phyloP scores from a whole-genome alignment of 2,888 invertebrate genomes.

The Drosophila falleni region DNA sequence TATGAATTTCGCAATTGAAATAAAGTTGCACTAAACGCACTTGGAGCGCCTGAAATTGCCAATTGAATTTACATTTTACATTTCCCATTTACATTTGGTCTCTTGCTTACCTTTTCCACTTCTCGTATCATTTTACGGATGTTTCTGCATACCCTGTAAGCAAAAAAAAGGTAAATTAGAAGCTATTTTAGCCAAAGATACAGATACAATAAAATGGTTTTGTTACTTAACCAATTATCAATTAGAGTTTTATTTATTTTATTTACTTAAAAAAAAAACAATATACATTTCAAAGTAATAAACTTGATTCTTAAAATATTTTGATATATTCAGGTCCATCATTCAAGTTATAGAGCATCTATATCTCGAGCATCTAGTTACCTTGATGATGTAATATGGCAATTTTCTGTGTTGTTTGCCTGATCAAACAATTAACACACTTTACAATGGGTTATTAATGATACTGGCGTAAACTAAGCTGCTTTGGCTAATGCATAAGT shows the following conservation, averaged over 20 bases:
- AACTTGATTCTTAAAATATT: background rate
- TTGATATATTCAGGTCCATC: background rate
- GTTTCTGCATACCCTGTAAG: constrained; percentile 28
- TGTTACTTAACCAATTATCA: background rate
- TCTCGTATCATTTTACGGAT: constrained; percentile 25
- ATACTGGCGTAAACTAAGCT: constrained; percentile 43
- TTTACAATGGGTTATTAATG: constrained; percentile 70
- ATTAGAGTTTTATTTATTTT: background rate
- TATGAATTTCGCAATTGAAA: constrained; percentile 71
- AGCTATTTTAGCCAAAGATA: too few species aligned
- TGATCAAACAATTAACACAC: constrained; percentile 64
- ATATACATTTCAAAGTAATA: background rate
- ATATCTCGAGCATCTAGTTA: too few species aligned
- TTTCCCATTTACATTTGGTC: constrained; percentile 47
- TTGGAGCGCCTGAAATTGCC: constrained; percentile 47
- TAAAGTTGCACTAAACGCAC: constrained; percentile 76
- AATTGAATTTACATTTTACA: constrained; percentile 50
- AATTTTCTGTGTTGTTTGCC: constrained; percentile 54
- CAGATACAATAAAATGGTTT: background rate
- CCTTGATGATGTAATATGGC: constrained; percentile 61
- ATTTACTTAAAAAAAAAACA: background rate
- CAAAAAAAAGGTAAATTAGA: background rate
- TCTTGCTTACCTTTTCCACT: constrained; percentile 16
- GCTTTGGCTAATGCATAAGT: constrained; percentile 28
- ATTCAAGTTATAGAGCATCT: constrained; percentile 1